Base-by-base conservation (phyloP, 2,113 vertebrate species). In the Lipotes vexillifer region DNA sequence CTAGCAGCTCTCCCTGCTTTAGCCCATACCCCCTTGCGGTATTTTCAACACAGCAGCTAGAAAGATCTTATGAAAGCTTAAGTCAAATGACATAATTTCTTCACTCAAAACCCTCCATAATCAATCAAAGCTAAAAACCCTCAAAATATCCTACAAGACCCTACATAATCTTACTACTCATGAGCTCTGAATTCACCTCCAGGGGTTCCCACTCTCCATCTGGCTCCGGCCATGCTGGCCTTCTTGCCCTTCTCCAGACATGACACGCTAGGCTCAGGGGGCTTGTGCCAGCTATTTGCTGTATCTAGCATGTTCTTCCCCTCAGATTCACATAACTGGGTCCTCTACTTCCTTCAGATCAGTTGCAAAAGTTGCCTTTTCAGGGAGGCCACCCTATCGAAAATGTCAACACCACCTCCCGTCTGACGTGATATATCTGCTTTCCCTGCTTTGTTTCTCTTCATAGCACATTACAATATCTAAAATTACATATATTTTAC, bases 71-170 rank as follows among this genome's bases (percentile, higher is more conserved):
- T 55, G 78, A 83, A 94, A 87, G 36, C 17, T 83, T 95, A 83
- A 92, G 36, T 72, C 23, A 59, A 49, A 84, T 41, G 31, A 89
- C 10, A 49, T 72, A 49, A 86, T 52, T 89, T 72, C 74, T 90
- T 71, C 82, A 7, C 23, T 78, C 68, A 96, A 95, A 95, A 77
- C 23, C 9, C 49, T 81, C 55, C 63, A 80, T 33, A 29, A 68
- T 49, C 36, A 95, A 23, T 91, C 46, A 57, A 97, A 93, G n/a
- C 23, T 95, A 68, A 95, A 96, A 68, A 18, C 78, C 31, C 27
- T 80, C 87, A 75, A 94, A 88, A 88, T 93, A 75, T 38, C 14
- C 41, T 93, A 27, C 6, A 96, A 83, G 38, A 66, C 25, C 38
- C 65, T 94, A 65, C 17, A 86, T 82, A 29, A 80, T 75, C 65